phyloP scores from a whole-genome alignment of 2,113 vertebrate genomes.

The Mastomys coucha region DNA sequence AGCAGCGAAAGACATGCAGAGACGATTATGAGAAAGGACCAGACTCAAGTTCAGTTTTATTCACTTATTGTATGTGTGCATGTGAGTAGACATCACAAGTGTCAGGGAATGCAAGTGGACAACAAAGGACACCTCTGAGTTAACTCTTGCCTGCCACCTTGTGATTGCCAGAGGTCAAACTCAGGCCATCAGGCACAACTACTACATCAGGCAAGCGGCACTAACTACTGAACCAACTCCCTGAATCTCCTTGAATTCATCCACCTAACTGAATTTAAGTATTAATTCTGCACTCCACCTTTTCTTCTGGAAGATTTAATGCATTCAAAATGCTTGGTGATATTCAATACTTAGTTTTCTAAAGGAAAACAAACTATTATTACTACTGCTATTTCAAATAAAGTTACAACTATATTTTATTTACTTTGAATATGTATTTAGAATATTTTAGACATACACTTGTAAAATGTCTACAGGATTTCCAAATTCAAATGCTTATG shows the following conservation, averaged over 20 bases:
- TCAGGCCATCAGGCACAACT: too few species aligned
- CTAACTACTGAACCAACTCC: neutral
- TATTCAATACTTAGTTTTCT: slow-evolving; percentile 3
- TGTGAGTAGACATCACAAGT: neutral
- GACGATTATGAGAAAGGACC: neutral
- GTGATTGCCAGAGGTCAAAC: neutral
- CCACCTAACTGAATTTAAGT: neutral
- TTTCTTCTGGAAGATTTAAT: neutral
- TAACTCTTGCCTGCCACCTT: neutral
- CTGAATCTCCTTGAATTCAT: neutral
- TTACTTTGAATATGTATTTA: neutral
- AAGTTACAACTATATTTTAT: neutral
- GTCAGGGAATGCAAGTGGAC: too few species aligned
- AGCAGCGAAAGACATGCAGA: neutral
- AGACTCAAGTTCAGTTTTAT: too few species aligned
- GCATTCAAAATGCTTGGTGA: neutral
- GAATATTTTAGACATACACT: neutral
- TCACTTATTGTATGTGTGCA: neutral
- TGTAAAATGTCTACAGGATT: neutral
- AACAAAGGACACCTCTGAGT: neutral
- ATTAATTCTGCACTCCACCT: neutral
- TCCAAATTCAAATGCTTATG: neutral
- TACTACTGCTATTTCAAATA: slow-evolving; percentile 35
- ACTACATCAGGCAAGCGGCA: neutral
- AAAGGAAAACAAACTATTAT: slow-evolving; percentile 32